Evolutionary conservation across 2,888 invertebrate genomes (phyloP), one percentile per base, ranked within the genome.

Genomic region (Margaritifera margaritifera): DNA sequence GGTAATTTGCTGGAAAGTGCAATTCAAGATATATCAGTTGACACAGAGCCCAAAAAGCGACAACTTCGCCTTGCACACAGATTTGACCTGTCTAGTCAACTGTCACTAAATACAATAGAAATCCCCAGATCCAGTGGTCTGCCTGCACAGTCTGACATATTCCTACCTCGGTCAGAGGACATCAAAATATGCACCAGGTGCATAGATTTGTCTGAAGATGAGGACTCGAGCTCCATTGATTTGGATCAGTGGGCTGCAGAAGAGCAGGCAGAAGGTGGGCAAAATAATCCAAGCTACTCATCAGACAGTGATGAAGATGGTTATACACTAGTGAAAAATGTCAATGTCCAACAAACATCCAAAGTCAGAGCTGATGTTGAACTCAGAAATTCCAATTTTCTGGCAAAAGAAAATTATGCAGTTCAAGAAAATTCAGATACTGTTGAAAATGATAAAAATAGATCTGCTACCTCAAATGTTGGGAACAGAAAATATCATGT

Each of bases 61-160:
- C 72, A 20, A 56, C 59, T 31, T 68, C 74, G 55, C 58, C 71
- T 72, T 6, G 25, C 27, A n/a, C 65, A 61, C 31, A 42, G 42
- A 42, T 42, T 42, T 42, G 42, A 42, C 42, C 42, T 42, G 42
- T 42, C 42, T 15, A 42, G 42, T 42, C 42, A 42, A 3, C 15
- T 8, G 42, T 61, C 62, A 4, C 58, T 31, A n/a, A 52, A 51
- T 31, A 60, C 60, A 20, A 52, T 42, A 18, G 62, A 52, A 24
- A 52, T 61, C 20, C 52, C 56, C 15, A 27, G 63, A 4, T 59
- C 59, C 18, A 63, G 50, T 11, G 60, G 51, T n/a, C 64, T 66
- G 54, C 70, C 73, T n/a, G 56, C 79, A 20, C 79, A 77, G 57
- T 69, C 70, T 20, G 78, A 81, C 55, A 79, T 81, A 51, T 81